Conservation (phyloP, 2,113 vertebrate species). For the Panurus biarmicus region DNA sequence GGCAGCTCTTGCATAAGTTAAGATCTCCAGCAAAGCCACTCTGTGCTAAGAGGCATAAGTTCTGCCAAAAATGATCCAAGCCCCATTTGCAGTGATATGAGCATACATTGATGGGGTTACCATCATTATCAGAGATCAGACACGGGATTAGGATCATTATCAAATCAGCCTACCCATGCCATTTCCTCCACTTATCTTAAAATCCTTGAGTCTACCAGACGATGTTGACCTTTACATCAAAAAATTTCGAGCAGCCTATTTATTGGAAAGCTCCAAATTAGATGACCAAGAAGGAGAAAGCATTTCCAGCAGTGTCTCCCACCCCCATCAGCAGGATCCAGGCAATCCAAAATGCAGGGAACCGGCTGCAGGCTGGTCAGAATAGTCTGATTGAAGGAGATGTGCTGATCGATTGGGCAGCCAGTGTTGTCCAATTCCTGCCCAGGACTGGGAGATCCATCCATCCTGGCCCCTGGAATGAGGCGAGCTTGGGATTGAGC, state of each 20-base stretch:
- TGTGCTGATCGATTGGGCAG: not conserved
- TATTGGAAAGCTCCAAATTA: slow-evolving; percentile 34
- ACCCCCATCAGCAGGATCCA: not conserved
- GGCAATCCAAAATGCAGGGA: not conserved
- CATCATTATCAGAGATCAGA: slow-evolving; percentile 24
- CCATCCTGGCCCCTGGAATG: rapidly evolving
- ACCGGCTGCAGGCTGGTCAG: not conserved
- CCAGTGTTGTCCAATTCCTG: not conserved
- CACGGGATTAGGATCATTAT: slow-evolving; percentile 41
- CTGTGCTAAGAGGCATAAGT: not conserved
- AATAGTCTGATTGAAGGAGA: not conserved
- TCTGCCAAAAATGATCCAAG: not conserved
- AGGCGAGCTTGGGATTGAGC: not conserved
- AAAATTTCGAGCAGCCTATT: slow-evolving; percentile 42
- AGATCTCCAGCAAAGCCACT: not conserved
- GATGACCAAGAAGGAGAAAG: not conserved
- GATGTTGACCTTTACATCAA: slow-evolving; percentile 52
- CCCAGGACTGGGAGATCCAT: not conserved
- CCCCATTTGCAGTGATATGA: not conserved
- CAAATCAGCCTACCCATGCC: slow-evolving; percentile 23
- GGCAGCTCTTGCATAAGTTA: not conserved
- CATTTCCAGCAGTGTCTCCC: not conserved
- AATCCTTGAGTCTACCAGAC: slow-evolving; percentile 11
- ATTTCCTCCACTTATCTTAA: slow-evolving; percentile 45
- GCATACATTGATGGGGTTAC: not conserved